Evolutionary conservation across 2,888 invertebrate species (phyloP).

Genomic region (Allacma fusca): DNA sequence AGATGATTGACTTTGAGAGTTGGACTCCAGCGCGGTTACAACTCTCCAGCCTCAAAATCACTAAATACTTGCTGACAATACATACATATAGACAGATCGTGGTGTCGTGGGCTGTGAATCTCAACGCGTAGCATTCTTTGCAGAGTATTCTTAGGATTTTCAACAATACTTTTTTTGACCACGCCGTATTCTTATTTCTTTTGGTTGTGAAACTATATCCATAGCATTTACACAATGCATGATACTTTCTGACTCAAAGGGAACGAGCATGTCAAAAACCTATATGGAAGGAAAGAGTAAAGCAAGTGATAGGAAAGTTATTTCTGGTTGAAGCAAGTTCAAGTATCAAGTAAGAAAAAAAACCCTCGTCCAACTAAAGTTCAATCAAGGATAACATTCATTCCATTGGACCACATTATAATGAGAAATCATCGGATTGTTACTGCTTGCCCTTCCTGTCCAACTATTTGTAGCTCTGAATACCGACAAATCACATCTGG

Average conservation of each 20-base stretch:
- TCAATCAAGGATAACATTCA: constrained; percentile 31
- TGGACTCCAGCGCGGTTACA: background rate
- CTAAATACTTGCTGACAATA: background rate
- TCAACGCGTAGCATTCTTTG: background rate
- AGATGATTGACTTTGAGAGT: constrained; percentile 16
- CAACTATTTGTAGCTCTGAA: background rate
- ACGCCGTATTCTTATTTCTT: background rate
- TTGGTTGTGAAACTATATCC: background rate
- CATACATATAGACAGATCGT: background rate
- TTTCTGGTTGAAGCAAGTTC: background rate
- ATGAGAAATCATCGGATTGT: constrained; percentile 21
- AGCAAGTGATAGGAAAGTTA: too few species aligned
- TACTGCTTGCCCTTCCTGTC: background rate
- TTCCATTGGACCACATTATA: background rate
- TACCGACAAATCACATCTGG: too few species aligned
- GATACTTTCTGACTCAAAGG: too few species aligned
- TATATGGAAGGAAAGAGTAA: too few species aligned
- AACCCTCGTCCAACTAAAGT: background rate
- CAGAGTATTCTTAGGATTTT: background rate
- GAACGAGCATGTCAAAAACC: too few species aligned
- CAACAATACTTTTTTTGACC: constrained; percentile 23
- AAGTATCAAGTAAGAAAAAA: background rate
- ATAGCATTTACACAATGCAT: too few species aligned
- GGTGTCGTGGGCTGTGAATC: background rate
- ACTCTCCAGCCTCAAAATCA: background rate